Conservation (phyloP, 92 coral and sea anemone genomes). For the Phenganax marumi region DNA sequence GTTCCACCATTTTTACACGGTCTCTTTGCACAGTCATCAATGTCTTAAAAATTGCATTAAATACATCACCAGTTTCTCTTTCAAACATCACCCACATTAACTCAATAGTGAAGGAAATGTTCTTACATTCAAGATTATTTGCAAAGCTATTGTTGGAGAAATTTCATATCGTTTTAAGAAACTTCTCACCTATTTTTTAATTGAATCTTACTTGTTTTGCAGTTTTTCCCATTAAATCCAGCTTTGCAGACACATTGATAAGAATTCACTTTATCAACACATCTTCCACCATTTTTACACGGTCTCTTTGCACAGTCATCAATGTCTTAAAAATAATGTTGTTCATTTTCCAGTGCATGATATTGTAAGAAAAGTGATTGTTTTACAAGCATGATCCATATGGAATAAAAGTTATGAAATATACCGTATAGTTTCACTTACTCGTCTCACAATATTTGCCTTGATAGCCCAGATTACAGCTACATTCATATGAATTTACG, state of each 20-base stretch:
- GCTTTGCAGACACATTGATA: constrained; percentile 6
- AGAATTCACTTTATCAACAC: constrained; percentile 22
- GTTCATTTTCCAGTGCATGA: background rate
- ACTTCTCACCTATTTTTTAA: too few species aligned
- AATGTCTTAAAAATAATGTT: background rate
- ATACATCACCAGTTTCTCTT: background rate
- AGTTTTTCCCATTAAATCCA: constrained; percentile 9
- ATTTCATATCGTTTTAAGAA: too few species aligned
- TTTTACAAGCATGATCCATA: background rate
- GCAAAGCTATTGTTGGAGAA: too few species aligned
- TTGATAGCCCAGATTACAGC: background rate
- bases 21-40: constrained; percentile 10
- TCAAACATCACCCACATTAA: background rate
- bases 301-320: constrained; percentile 4
- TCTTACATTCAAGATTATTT: background rate
- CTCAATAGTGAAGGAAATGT: background rate
- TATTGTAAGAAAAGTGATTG: too few species aligned
- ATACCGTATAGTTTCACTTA: background rate
- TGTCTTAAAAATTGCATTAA: background rate
- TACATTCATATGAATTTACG: constrained; percentile 7
- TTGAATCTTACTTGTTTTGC: constrained; percentile 29
- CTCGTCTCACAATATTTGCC: background rate
- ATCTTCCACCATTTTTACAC: background rate
- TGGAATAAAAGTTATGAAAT: background rate
- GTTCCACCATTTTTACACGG: constrained; percentile 8